These are phyloP conservation scores for Lemur catta DNA, from an alignment of 2,797 vertebrate genomes.

Conservation along the genomic window DNA sequence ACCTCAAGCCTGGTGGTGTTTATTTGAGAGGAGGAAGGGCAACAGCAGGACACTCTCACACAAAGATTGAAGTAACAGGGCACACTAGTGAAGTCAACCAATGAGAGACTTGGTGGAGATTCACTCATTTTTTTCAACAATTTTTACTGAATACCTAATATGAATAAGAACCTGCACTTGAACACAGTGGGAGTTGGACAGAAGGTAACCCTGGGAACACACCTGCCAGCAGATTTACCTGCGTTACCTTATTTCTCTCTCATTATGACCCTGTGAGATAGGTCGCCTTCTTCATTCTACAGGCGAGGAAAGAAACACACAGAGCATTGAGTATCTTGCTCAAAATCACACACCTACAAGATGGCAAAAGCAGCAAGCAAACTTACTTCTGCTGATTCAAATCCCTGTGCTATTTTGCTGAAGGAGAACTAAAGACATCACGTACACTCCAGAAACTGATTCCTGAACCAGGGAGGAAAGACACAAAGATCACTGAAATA, in stretches of 20 bases:
- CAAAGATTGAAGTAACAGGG: neutral
- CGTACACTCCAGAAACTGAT: neutral
- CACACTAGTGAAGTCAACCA: neutral
- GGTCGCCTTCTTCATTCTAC: neutral
- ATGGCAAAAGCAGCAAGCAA: neutral
- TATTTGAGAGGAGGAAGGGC: neutral
- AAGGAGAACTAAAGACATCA: neutral
- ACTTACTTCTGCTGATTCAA: neutral
- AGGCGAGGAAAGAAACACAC: neutral
- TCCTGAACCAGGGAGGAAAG: neutral
- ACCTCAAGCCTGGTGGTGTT: neutral
- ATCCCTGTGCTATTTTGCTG: neutral
- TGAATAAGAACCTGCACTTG: neutral
- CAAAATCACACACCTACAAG: neutral
- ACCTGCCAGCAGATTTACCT: neutral
- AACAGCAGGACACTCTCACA: neutral
- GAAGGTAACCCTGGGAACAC: no score
- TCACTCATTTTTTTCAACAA: neutral
- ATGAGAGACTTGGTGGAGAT: neutral
- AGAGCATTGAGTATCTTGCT: neutral
- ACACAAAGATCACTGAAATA: neutral
- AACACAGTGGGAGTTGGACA: neutral
- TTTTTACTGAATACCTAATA: neutral
- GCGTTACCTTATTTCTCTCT: neutral
- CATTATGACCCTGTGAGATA: neutral